These are phyloP conservation scores for Rhipidura dahli DNA, from an alignment of 2,113 vertebrate genomes.

Conservation along the genomic window DNA sequence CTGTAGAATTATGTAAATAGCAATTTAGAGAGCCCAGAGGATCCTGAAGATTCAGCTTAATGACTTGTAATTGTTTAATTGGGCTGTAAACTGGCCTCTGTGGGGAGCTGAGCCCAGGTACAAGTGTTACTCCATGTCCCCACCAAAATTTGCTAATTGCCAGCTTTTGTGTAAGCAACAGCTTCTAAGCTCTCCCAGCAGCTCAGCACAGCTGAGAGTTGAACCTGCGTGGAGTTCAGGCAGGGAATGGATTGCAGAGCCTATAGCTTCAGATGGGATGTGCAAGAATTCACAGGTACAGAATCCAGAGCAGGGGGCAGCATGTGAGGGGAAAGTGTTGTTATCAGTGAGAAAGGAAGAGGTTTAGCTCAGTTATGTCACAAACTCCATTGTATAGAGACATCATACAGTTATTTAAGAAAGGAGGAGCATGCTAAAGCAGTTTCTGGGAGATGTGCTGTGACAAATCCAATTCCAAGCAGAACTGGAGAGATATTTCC, in stretches of 20 bases:
- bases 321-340: rapidly evolving
- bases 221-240: background rate
- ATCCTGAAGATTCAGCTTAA: constrained; percentile 28
- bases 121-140: background rate
- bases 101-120: constrained; percentile 14
- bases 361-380: background rate
- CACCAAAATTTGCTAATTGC: constrained; percentile 17
- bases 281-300: background rate
- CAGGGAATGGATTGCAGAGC: background rate
- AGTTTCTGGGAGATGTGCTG: background rate
- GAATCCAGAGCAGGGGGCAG: background rate
- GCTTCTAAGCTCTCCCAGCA: background rate
- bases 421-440: background rate
- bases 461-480: background rate
- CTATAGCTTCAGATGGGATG: rapidly evolving
- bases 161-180: background rate
- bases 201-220: background rate
- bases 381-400: background rate
- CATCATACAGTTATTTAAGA: background rate
- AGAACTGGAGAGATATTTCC: background rate
- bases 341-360: background rate
- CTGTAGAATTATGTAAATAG: constrained; percentile 58
- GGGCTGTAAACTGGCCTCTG: constrained; percentile 34
- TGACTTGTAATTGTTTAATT: constrained; percentile 54
- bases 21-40: constrained; percentile 29